phyloP scores from a whole-genome alignment of 1,140 invertebrate genomes.

The Pseudomyrmex pallidus region DNA sequence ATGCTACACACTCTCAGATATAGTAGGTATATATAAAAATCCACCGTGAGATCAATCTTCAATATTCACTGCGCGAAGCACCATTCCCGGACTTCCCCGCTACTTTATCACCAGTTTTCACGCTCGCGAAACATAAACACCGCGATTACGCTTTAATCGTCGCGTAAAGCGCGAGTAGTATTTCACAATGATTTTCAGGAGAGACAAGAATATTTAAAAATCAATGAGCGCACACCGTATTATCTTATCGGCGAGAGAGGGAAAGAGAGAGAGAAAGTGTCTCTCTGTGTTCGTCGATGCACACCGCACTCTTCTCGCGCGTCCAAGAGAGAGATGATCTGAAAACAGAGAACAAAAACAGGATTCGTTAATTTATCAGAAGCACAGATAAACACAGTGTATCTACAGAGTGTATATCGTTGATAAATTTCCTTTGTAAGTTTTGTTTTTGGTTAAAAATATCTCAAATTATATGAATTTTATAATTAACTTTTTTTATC shows the following conservation, averaged over 20 bases:
- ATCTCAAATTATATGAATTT: not conserved
- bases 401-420: not conserved
- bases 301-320: conserved; percentile 15
- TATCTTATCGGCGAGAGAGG: conserved; percentile 35
- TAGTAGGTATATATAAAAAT: conserved; percentile 23
- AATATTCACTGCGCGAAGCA: conserved; percentile 30
- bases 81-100: conserved; percentile 7
- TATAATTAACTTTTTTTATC: not conserved
- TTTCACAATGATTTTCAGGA: not conserved
- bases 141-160: conserved; percentile 30
- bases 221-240: conserved; percentile 3
- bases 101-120: conserved; percentile 30
- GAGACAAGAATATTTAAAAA: conserved; percentile 24
- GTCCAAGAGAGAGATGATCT: conserved; percentile 53
- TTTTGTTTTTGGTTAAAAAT: too few relatives aligned
- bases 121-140: conserved; percentile 43
- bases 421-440: not conserved
- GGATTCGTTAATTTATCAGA: conserved; percentile 43
- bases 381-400: not conserved
- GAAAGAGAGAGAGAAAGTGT: too few relatives aligned
- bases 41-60: conserved; percentile 34
- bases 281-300: conserved; percentile 26
- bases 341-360: conserved; percentile 48
- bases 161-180: not conserved
- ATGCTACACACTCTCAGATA: conserved; percentile 71